Evolutionary conservation across 1,140 invertebrate genomes (phyloP), one percentile per base, ranked within the genome.

Genomic region (Lepidostoma basale): DNA sequence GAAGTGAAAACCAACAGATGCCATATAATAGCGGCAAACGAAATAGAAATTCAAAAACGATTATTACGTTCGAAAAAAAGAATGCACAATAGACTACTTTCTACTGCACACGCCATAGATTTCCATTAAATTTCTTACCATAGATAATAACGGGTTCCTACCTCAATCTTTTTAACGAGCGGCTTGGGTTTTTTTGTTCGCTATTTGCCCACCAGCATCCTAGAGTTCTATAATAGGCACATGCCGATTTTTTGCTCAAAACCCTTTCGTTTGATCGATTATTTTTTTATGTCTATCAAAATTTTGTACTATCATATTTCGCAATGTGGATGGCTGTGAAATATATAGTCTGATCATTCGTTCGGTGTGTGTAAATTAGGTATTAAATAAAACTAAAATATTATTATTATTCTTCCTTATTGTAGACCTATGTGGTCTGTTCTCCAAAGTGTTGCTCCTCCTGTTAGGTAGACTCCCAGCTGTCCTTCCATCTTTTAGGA

Each of bases 1-100:
- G n/a, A n/a, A n/a, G n/a, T n/a, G 1, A 26, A 30, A 54, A 16
- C 9, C 49, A 54, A 54, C 49, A 54, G 49, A 54, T 54, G 49
- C 9, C 3, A 10, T 9, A 10, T 36, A 5, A 36, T 36, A n/a
- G 1, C 1, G 14, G 3, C 10, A 45, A 45, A 25, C 44, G 25
- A 54, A 54, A 54, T 9, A 9, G 49, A 30, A 54, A 54, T 33
- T 54, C 25, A 28, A 16, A 3, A 9, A 16, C 3, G 18, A 54
- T 20, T 30, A 30, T 3, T 14, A 26, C 25, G n/a, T n/a, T n/a
- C n/a, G n/a, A n/a, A n/a, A n/a, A n/a, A 49, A 3, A 22, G 25
- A 10, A 14, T 23, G 8, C 18, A 49, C 45, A 49, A 49, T 22
- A 49, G 22, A 20, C 4, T 5, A 49, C 45, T 49, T 49, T 49